Evolutionary conservation across 2,797 vertebrate genomes (phyloP).

Genomic region (Ateles fusciceps): DNA sequence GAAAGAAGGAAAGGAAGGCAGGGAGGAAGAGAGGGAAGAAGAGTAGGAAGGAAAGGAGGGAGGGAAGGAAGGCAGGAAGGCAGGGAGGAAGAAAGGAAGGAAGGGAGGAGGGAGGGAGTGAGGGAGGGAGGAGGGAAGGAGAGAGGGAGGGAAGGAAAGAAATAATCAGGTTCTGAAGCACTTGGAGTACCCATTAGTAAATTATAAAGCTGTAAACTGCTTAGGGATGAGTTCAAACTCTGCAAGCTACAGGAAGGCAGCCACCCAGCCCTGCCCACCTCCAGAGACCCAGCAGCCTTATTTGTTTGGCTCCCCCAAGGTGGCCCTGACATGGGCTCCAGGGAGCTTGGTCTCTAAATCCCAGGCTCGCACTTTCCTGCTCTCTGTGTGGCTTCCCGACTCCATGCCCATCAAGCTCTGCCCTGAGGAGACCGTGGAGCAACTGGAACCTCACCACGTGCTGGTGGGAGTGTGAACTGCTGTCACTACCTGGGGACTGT

Average conservation of each 20-base stretch:
- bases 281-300: rapidly evolving
- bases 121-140: too few relatives aligned
- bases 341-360: rapidly evolving
- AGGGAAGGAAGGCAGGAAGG: too few relatives aligned
- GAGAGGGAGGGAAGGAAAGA: too few relatives aligned
- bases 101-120: too few relatives aligned
- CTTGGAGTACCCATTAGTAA: background rate
- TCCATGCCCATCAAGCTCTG: rapidly evolving
- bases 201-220: background rate
- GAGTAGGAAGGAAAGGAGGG: too few relatives aligned
- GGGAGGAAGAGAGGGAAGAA: too few relatives aligned
- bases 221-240: background rate
- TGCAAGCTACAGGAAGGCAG: background rate
- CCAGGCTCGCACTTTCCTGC: rapidly evolving
- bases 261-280: background rate
- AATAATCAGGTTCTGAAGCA: background rate
- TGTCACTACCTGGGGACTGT: background rate
- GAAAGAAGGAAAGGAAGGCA: too few relatives aligned
- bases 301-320: background rate
- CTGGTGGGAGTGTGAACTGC: background rate
- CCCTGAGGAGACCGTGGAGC: too few relatives aligned
- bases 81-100: too few relatives aligned
- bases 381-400: rapidly evolving
- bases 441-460: background rate
- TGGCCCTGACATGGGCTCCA: background rate